Evolutionary conservation across 2,113 vertebrate species (phyloP).

Genomic region (Brachypodius melanocephalos): DNA sequence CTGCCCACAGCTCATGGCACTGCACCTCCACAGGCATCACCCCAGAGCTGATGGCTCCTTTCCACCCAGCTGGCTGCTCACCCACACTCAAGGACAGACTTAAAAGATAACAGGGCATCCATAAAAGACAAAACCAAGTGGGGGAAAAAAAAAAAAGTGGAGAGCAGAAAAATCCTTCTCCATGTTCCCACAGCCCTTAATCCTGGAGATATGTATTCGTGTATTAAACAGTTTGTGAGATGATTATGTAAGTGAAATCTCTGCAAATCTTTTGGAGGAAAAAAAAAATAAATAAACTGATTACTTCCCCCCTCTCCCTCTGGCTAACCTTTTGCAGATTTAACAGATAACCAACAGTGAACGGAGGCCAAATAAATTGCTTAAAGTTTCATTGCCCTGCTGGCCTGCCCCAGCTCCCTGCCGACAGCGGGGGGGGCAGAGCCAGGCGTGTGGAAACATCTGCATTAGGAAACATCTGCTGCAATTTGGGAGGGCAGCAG

Average conservation of each 20-base stretch:
- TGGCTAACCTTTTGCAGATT: constrained; percentile 27
- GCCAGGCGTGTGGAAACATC: rapidly evolving
- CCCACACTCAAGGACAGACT: background rate
- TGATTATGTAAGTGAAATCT: constrained; percentile 53
- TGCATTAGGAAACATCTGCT: background rate
- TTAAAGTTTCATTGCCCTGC: background rate
- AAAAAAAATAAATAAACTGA: background rate
- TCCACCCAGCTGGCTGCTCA: background rate
- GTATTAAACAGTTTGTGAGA: constrained; percentile 4
- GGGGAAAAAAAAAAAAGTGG: background rate
- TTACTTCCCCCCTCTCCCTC: background rate
- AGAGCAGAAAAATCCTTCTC: background rate
- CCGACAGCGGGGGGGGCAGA: background rate
- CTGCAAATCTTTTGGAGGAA: constrained; percentile 32
- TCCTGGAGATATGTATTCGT: background rate
- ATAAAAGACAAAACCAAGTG: background rate
- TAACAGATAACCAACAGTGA: background rate
- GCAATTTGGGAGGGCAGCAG: background rate
- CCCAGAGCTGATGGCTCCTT: rapidly evolving
- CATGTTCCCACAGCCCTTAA: background rate
- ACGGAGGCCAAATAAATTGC: background rate
- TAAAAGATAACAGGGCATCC: background rate
- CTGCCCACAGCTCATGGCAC: rapidly evolving
- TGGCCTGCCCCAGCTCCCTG: background rate
- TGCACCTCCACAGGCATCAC: background rate